Evolutionary conservation across 2,113 vertebrate species (phyloP).

Genomic region (Platichthys stellatus): DNA sequence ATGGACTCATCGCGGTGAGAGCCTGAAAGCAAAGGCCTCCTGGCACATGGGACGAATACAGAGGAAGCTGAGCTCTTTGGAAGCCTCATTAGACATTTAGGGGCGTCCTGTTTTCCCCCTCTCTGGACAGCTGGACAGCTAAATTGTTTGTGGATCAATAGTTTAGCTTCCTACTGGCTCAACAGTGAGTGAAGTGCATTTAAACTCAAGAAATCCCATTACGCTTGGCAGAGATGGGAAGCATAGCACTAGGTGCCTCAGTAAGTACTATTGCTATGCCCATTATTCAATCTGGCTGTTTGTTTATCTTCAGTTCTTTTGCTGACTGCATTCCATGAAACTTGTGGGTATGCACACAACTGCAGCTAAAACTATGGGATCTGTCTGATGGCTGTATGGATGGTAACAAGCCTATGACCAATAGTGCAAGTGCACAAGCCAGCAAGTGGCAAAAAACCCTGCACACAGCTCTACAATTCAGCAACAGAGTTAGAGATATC

Average conservation of each 20-base stretch:
- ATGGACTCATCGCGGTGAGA: conserved; percentile 44
- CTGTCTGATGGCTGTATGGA: no score
- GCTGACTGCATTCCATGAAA: not conserved
- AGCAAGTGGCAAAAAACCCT: no score
- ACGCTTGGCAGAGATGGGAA: conserved; percentile 72
- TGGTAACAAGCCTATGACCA: no score
- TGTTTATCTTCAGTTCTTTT: conserved; percentile 56
- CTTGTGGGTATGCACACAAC: no score
- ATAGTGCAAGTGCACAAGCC: no score
- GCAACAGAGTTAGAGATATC: no score
- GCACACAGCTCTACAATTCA: no score
- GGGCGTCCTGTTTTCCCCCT: conserved; percentile 67
- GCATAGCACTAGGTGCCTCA: conserved; percentile 60
- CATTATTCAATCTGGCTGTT: conserved; percentile 63
- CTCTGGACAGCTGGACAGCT: conserved; percentile 72
- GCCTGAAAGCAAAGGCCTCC: conserved; percentile 57
- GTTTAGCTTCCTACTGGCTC: conserved; percentile 75
- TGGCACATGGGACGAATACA: conserved; percentile 66
- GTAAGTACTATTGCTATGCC: conserved; percentile 46
- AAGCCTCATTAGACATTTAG: conserved; percentile 77
- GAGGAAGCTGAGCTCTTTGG: conserved; percentile 57
- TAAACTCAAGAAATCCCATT: conserved; percentile 80
- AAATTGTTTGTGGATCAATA: conserved; percentile 84
- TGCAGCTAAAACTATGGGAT: no score
- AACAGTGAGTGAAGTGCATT: conserved; percentile 75